These are phyloP conservation scores for Schlechtendalia chinensis DNA, from an alignment of 1,140 invertebrate species.

Conservation along the genomic window DNA sequence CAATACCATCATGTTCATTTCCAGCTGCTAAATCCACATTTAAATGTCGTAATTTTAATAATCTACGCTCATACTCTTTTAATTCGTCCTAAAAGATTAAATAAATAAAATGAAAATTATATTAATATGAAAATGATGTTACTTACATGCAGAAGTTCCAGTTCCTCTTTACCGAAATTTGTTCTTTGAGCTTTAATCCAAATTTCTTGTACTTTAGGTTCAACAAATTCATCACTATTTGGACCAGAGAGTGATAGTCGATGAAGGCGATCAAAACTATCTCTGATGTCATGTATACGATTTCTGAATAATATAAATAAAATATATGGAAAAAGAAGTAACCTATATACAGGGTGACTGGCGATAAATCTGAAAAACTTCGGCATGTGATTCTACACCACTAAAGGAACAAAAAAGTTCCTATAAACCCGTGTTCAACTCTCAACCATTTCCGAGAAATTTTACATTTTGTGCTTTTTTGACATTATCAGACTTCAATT, in stretches of 20 bases:
- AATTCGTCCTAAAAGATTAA: constrained; percentile 68
- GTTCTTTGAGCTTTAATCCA: constrained; percentile 78
- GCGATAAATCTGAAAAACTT: too few relatives aligned
- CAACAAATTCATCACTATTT: constrained; percentile 79
- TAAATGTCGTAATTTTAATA: constrained; percentile 78
- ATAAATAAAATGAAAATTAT: not conserved
- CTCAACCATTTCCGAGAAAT: too few relatives aligned
- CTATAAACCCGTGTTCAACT: too few relatives aligned
- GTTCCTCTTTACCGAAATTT: constrained; percentile 77
- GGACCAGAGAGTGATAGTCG: constrained; percentile 71
- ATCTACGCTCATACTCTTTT: constrained; percentile 80
- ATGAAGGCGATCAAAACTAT: constrained; percentile 77
- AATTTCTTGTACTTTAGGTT: constrained; percentile 82
- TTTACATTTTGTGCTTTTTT: too few relatives aligned
- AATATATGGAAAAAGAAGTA: not conserved
- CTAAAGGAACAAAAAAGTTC: too few relatives aligned
- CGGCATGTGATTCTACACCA: too few relatives aligned
- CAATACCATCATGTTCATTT: constrained; percentile 60
- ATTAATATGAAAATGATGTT: constrained; percentile 2
- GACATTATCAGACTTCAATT: too few relatives aligned
- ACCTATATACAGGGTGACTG: too few relatives aligned
- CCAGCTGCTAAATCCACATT: constrained; percentile 73
- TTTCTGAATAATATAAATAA: constrained; percentile 59
- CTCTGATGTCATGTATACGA: constrained; percentile 74
- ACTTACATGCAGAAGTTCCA: constrained; percentile 75